Conservation (phyloP, 2,888 invertebrate species). For the Platypus cylindrus region DNA sequence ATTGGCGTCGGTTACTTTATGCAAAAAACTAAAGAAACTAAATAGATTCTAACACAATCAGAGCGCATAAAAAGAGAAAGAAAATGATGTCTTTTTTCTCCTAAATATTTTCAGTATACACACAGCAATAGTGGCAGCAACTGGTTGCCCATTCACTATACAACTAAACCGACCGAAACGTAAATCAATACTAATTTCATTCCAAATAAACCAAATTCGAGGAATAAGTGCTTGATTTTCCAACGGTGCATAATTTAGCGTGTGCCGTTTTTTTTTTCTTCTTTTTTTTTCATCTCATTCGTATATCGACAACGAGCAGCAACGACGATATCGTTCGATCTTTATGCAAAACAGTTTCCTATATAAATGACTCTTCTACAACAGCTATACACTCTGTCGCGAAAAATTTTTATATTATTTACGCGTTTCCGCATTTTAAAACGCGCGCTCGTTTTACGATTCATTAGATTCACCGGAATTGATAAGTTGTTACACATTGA, state of each 20-base stretch:
- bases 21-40: too few species aligned
- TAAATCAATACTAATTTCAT: conserved; percentile 32
- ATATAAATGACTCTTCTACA: conserved; percentile 35
- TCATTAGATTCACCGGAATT: conserved; percentile 35
- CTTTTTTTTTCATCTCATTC: too few species aligned
- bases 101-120: too few species aligned
- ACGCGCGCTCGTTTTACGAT: conserved; percentile 36
- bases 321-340: conserved; percentile 22
- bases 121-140: too few species aligned
- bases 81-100: too few species aligned
- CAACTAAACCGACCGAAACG: conserved; percentile 18
- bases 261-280: conserved; percentile 28
- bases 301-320: too few species aligned
- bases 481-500: conserved; percentile 30
- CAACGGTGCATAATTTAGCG: conserved; percentile 23
- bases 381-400: conserved; percentile 28
- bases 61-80: too few species aligned
- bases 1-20: too few species aligned
- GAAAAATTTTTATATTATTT: conserved; percentile 36
- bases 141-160: conserved; percentile 15
- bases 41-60: too few species aligned
- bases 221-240: conserved; percentile 30
- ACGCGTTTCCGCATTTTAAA: conserved; percentile 31
- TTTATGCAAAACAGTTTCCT: conserved; percentile 37
- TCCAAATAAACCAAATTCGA: conserved; percentile 21